Evolutionary conservation across 2,797 vertebrate species (phyloP), one percentile per base, ranked within the genome.

Genomic region (Paratrypauchen microcephalus): DNA sequence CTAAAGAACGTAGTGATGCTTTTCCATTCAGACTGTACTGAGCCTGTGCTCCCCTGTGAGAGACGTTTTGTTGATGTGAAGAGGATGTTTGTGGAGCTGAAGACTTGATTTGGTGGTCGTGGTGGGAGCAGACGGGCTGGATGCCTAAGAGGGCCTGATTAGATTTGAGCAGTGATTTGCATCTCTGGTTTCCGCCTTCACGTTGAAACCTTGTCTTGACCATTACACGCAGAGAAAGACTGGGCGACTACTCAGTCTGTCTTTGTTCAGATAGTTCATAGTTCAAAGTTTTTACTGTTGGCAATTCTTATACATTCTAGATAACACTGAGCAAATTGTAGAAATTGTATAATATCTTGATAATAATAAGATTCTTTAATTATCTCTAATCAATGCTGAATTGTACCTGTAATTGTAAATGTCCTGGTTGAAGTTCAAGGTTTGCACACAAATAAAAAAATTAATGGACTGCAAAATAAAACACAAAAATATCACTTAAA

Each of bases 111-210:
- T 78, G 52, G 56, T 58, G 9, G 39, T 65, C 63, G 23, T 66
- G 59, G 47, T 36, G 60, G 4, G 63, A 75, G 72, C 70, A 82
- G 81, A 76, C 71, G 23, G 74, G 23, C 75, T 23, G 71, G 23
- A 63, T 80, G 78, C 74, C 73, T 72, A 72, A 79, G 69, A 85
- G 69, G 63, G 64, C 61, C 66, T 85, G 60, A 90, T 88, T 87
- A 18, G 70, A 87, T 87, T 86, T 73, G 6, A 0, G 1, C 19
- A 28, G 30, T 63, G 79, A 87, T 87, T 69, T 86, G 75, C 70
- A 80, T 87, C 81, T 84, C 63, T 1, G 71, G 79, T 82, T 70
- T 83, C 84, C 62, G 72, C 69, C 64, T 71, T 80, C 41, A 73
- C 70, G 83, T 76, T 58, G n/a, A 73, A 71, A 80, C 78, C 66